Percentiles rank a stretch among this genome's conserved stretches.
Conservation (phyloP, 2,888 invertebrate species). For the Muscina levida region DNA sequence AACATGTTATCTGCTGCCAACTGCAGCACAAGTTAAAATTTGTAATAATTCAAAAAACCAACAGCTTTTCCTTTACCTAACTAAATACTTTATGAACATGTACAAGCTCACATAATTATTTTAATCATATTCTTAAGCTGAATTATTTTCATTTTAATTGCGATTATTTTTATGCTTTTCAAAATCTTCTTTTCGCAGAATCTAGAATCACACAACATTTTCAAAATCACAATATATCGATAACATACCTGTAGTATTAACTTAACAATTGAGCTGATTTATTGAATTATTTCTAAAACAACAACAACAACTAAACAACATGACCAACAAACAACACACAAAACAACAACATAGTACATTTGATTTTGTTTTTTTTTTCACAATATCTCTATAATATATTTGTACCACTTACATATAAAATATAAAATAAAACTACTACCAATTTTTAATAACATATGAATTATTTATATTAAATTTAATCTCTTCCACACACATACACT, state of each 20-base stretch:
- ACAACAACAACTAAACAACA: slow-evolving; percentile 62
- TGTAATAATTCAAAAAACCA: too few relatives aligned
- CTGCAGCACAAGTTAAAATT: too few relatives aligned
- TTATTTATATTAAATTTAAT: too few relatives aligned
- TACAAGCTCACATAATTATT: not conserved
- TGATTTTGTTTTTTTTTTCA: too few relatives aligned
- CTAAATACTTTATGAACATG: slow-evolving; percentile 10
- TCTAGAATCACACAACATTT: slow-evolving; percentile 77
- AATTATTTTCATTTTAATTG: slow-evolving; percentile 4
- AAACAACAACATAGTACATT: too few relatives aligned
- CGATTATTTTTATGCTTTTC: slow-evolving; percentile 28
- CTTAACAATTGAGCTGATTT: slow-evolving; percentile 44
- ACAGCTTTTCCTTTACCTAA: too few relatives aligned
- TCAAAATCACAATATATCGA: slow-evolving; percentile 79
- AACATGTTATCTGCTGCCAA: too few relatives aligned
- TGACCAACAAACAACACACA: too few relatives aligned
- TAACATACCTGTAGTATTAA: slow-evolving; percentile 76
- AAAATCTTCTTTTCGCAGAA: slow-evolving; percentile 73
- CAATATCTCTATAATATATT: too few relatives aligned
- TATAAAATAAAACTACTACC: too few relatives aligned
- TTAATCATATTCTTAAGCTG: not conserved
- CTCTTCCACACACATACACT: not conserved
- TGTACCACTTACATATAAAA: too few relatives aligned
- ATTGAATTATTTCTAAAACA: slow-evolving; percentile 42
- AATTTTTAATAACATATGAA: too few relatives aligned